Conservation (phyloP, 1,140 invertebrate species). For the Drosophila erecta region DNA sequence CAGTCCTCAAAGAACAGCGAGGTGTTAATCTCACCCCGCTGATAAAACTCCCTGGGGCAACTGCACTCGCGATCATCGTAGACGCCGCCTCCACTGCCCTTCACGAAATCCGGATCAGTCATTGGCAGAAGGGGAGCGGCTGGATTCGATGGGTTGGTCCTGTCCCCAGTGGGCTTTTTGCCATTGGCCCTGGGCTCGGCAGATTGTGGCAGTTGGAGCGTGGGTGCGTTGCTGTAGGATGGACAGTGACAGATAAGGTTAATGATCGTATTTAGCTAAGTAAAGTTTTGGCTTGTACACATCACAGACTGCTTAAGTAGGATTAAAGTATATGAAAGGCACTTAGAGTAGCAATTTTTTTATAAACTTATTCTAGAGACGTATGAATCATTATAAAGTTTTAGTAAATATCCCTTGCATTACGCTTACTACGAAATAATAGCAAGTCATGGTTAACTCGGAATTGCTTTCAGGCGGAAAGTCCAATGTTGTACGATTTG, state of each 20-base stretch:
- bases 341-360: too few relatives aligned
- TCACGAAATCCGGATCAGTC: constrained; percentile 42
- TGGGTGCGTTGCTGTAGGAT: constrained; percentile 50
- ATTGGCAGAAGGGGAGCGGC: constrained; percentile 71
- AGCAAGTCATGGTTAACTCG: neutral
- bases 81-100: constrained; percentile 14
- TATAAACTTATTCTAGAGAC: too few relatives aligned
- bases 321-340: neutral
- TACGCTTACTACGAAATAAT: neutral
- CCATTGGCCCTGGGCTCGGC: constrained; percentile 51
- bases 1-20: constrained; percentile 89
- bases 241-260: neutral
- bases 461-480: constrained; percentile 11
- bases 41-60: constrained; percentile 66
- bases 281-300: neutral
- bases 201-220: constrained; percentile 56
- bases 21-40: constrained; percentile 79
- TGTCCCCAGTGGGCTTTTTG: constrained; percentile 36
- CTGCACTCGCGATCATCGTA: constrained; percentile 75
- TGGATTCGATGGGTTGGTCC: constrained; percentile 36
- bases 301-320: too few relatives aligned
- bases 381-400: too few relatives aligned
- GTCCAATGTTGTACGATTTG: constrained; percentile 14
- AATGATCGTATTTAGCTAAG: neutral
- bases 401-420: too few relatives aligned